Base-by-base conservation (phyloP, 2,888 invertebrate species). In the Sepioteuthis lessoniana region DNA sequence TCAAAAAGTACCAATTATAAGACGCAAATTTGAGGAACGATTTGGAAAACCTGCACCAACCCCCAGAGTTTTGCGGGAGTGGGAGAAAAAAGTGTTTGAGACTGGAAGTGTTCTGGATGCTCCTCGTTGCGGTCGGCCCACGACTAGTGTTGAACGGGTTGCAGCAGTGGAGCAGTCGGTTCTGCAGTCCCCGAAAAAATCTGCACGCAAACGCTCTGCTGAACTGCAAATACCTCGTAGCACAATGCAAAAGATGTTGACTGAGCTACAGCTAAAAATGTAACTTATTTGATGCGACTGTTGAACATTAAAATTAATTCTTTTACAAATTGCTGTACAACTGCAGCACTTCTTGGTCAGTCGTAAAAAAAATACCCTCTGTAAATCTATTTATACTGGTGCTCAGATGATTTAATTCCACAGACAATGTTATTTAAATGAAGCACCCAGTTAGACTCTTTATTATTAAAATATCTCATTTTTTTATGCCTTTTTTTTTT, bases 1-100 rank as follows among this genome's bases (percentile, higher is more conserved):
- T 42, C 91, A 91, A 35, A 91, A 91, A 91, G 91, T 91, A 31
- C 91, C 91, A 25, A 46, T 42, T 13, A 91, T 91, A 21, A 37
- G 91, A 25, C 91, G 91, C 28, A 46, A 31, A n/a, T 91, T 91
- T 42, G 91, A 91, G 31, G 42, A 91, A 31, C 91, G 91, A 16
- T 91, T 91, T 38, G 91, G 38, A 46, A 91, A 91, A 35, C 91
- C 38, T 19, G 91, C 91, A 42, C 91, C 91, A 28, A 91, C 91
- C 4, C 91, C 91, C 46, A n/a, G 91, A 35, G 46, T 91, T 25
- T 91, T 91, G 25, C 91, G 91, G 28, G 91, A 91, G 28, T 91
- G 91, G 91, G 91, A 91, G 46, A 91, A 91, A 46, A 91, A 91
- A 42, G 91, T 91, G 28, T 91, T 91, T 91, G 91, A 91, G 21